These are phyloP conservation scores for Rhyacichthys aspro DNA, from an alignment of 2,797 vertebrate species.

Conservation along the genomic window DNA sequence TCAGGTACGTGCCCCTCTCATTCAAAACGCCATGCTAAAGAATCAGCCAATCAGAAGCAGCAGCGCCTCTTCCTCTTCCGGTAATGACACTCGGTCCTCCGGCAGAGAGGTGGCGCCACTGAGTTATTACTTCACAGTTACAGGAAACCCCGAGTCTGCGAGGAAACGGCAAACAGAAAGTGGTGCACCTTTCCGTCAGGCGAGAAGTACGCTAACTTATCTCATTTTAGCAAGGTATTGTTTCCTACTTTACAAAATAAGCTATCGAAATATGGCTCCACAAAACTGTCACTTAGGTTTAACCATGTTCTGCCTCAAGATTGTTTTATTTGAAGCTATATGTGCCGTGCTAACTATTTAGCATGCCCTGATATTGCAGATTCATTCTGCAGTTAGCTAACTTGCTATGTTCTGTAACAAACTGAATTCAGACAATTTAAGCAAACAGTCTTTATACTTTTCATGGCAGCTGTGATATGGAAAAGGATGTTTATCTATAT, in stretches of 20 bases:
- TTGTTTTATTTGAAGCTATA: not conserved
- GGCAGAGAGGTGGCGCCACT: constrained; percentile 21
- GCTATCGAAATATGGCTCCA: rapidly evolving
- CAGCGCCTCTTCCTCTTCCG: constrained; percentile 20
- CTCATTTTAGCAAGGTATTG: constrained; percentile 26
- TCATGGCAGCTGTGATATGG: too few relatives aligned
- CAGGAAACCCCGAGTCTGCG: constrained; percentile 1
- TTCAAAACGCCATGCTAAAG: constrained; percentile 57
- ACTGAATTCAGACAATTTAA: too few relatives aligned
- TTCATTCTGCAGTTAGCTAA: constrained; percentile 63
- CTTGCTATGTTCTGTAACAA: constrained; percentile 7
- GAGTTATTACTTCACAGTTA: not conserved
- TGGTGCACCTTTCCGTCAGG: not conserved
- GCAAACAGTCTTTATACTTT: too few relatives aligned
- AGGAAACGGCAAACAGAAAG: constrained; percentile 62
- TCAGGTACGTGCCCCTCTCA: constrained; percentile 36
- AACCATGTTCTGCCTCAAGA: not conserved
- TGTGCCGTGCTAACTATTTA: constrained; percentile 43
- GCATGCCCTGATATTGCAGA: constrained; percentile 70
- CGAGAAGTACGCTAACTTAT: not conserved
- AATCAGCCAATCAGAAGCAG: constrained; percentile 51
- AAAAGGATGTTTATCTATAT: too few relatives aligned
- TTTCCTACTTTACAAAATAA: rapidly evolving
- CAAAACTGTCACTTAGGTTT: not conserved
- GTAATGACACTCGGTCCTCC: constrained; percentile 29